A percentile compares a stretch with the other conserved stretches of the same genome.
Evolutionary conservation across 2,888 invertebrate species (phyloP).

Genomic region (Erebia ligea): DNA sequence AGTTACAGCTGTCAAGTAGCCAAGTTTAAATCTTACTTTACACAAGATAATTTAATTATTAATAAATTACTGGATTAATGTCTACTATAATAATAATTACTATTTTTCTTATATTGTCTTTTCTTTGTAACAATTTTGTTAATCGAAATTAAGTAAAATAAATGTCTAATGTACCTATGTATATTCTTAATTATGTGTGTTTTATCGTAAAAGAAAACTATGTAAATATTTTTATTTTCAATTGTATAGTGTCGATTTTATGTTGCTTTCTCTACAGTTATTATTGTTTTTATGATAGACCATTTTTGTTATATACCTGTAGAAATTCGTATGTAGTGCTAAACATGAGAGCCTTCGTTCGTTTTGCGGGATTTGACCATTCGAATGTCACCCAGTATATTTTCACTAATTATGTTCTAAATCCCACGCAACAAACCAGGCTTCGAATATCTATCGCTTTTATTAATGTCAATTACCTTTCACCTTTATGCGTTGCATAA

Average conservation of each 20-base stretch:
- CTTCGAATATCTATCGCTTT: constrained; percentile 25
- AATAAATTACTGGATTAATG: constrained; percentile 8
- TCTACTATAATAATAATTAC: constrained; percentile 8
- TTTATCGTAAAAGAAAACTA: constrained; percentile 33
- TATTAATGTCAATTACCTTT: constrained; percentile 41
- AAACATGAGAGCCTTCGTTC: constrained; percentile 4
- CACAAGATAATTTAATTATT: constrained; percentile 4
- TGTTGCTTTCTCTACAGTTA: constrained; percentile 27
- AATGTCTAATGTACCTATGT: constrained; percentile 39
- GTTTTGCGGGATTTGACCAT: neutral
- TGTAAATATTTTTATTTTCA: constrained; percentile 32
- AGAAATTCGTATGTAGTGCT: constrained; percentile 20
- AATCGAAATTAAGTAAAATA: constrained; percentile 13
- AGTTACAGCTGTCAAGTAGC: no score
- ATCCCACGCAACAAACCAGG: neutral
- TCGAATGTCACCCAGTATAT: no score
- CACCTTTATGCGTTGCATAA: constrained; percentile 24
- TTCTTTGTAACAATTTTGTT: constrained; percentile 5
- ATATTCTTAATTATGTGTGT: constrained; percentile 36
- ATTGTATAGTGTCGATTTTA: constrained; percentile 4
- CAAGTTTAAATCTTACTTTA: constrained; percentile 14
- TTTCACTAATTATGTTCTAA: neutral
- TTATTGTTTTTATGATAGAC: constrained; percentile 31
- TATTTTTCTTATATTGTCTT: constrained; percentile 3
- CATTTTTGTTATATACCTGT: neutral